Conservation (phyloP, 2,888 invertebrate species). For the Liopterus haemorrhoidalis region DNA sequence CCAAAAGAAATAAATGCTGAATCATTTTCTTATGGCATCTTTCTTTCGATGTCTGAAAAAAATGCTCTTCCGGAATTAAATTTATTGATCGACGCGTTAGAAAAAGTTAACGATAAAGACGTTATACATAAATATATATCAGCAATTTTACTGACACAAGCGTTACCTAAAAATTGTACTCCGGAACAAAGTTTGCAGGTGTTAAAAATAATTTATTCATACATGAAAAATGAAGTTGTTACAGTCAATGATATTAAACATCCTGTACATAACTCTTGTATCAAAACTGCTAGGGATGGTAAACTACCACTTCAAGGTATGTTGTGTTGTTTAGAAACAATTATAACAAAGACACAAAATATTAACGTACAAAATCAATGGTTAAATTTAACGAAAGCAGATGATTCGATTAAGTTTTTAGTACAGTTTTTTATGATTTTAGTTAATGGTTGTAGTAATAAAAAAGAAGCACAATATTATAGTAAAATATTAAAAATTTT, state of each 20-base stretch:
- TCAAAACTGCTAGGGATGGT: slow-evolving; percentile 44
- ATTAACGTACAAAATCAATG: slow-evolving; percentile 44
- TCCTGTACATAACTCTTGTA: slow-evolving; percentile 43
- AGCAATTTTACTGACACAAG: slow-evolving; percentile 47
- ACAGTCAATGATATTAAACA: slow-evolving; percentile 36
- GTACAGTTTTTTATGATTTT: slow-evolving; percentile 49
- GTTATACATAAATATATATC: slow-evolving; percentile 38
- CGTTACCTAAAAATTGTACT: slow-evolving; percentile 43
- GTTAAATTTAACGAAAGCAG: slow-evolving; percentile 45
- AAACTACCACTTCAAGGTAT: slow-evolving; percentile 54
- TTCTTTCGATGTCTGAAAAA: slow-evolving; percentile 4
- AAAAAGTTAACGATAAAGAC: slow-evolving; percentile 25
- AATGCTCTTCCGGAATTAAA: slow-evolving; percentile 21
- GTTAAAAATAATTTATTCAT: slow-evolving; percentile 47
- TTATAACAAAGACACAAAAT: slow-evolving; percentile 49
- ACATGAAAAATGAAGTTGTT: slow-evolving; percentile 44
- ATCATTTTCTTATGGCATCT: slow-evolving; percentile 28
- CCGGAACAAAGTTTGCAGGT: slow-evolving; percentile 43
- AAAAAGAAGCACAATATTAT: slow-evolving; percentile 41
- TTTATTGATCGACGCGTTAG: slow-evolving; percentile 29
- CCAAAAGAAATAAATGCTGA: slow-evolving; percentile 14
- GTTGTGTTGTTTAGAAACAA: slow-evolving; percentile 49
- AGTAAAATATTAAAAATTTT: slow-evolving; percentile 46
- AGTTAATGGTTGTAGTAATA: slow-evolving; percentile 47
- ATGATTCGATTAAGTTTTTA: slow-evolving; percentile 44